Percentiles rank a stretch among this genome's conserved stretches.
Evolutionary conservation across 92 coral and sea anemone genomes (phyloP).

Genomic region (Chrysogorgia sp.): DNA sequence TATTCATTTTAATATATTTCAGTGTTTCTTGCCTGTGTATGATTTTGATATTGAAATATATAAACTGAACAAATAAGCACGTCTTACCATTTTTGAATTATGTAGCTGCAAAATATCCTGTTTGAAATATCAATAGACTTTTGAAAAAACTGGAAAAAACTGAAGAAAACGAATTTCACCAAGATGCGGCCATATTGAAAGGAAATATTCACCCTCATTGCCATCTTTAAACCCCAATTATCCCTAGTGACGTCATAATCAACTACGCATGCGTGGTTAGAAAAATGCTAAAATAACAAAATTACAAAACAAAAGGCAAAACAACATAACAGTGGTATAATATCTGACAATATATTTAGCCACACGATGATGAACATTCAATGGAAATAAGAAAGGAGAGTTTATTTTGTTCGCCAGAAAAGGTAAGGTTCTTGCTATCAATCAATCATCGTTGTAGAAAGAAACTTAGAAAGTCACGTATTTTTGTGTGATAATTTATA

Average conservation of each 20-base stretch:
- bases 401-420: constrained; percentile 7
- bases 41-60: no score
- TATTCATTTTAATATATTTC: no score
- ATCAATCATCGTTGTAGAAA: no score
- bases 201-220: no score
- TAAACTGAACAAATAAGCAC: not conserved
- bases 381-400: constrained; percentile 12
- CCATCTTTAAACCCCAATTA: not conserved
- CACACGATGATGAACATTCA: not conserved
- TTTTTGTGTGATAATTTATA: no score
- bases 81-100: constrained; percentile 27
- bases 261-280: no score
- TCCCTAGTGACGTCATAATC: no score
- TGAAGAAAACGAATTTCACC: not conserved
- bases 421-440: constrained; percentile 4
- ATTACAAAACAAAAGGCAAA: not conserved
- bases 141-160: not conserved
- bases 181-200: not conserved
- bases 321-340: not conserved
- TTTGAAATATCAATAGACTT: not conserved
- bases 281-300: no score
- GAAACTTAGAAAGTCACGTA: no score
- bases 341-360: not conserved
- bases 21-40: no score
- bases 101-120: not conserved